Evolutionary conservation across 2,888 invertebrate genomes (phyloP).

Genomic region (Oligia strigilis): DNA sequence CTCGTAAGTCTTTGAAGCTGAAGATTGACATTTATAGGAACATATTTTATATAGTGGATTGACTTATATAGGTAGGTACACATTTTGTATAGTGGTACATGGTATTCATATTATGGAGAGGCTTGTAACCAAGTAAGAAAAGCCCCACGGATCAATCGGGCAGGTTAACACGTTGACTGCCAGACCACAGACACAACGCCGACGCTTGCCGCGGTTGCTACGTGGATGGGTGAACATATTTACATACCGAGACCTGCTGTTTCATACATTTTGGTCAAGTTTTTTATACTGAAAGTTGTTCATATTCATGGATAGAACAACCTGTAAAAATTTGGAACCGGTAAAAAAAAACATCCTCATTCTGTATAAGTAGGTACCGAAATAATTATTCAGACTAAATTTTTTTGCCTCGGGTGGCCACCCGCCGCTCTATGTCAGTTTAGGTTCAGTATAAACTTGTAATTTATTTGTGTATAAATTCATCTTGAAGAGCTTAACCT

Average conservation of each 20-base stretch:
- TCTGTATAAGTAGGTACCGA: conserved; percentile 55
- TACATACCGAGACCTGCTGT: background rate
- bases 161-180: too few relatives aligned
- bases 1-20: background rate
- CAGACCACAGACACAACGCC: too few relatives aligned
- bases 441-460: conserved; percentile 51
- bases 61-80: background rate
- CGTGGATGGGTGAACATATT: background rate
- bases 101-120: background rate
- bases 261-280: too few relatives aligned
- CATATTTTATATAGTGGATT: background rate
- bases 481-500: conserved; percentile 35
- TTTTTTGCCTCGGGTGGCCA: conserved; percentile 73
- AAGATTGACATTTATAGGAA: too few relatives aligned
- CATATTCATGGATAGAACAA: too few relatives aligned
- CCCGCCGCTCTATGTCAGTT: conserved; percentile 66
- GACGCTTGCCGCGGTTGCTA: background rate
- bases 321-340: too few relatives aligned
- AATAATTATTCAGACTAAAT: conserved; percentile 73
- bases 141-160: background rate
- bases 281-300: too few relatives aligned
- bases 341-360: too few relatives aligned
- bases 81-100: background rate
- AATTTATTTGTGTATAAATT: conserved; percentile 55
- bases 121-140: too few relatives aligned